Conservation (phyloP, 2,113 vertebrate genomes). For the Platanista minor region DNA sequence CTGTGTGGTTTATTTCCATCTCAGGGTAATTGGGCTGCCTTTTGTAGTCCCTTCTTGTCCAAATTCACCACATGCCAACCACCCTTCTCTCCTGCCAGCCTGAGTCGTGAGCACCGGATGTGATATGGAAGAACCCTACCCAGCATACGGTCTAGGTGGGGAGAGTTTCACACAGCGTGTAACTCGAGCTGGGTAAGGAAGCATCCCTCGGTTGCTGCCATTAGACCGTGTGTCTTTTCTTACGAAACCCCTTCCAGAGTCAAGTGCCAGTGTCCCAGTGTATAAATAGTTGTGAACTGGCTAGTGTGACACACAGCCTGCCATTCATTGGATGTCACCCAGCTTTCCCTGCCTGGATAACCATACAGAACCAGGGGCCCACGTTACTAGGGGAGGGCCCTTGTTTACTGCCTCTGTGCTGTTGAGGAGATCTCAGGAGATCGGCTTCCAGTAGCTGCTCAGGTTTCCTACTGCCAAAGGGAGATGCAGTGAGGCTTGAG, state of each 20-base stretch:
- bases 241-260: neutral
- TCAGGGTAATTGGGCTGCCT: neutral
- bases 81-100: neutral
- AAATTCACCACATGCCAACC: neutral
- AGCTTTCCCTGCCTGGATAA: neutral
- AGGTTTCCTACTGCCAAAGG: neutral
- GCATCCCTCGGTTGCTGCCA: neutral
- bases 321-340: neutral
- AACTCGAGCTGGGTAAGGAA: neutral
- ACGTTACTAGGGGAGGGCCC: neutral
- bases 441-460: neutral
- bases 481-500: neutral
- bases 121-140: too few relatives aligned
- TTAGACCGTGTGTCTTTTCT: neutral
- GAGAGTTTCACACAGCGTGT: neutral
- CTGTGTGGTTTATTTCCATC: neutral
- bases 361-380: neutral
- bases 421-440: neutral
- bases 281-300: neutral
- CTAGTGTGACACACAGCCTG: neutral
- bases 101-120: accelerated
- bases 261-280: neutral
- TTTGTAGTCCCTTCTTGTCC: neutral
- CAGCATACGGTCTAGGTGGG: accelerated
- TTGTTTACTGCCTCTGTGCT: neutral